Evolutionary conservation across 2,113 vertebrate genomes (phyloP).

Genomic region (Pluvialis apricaria): DNA sequence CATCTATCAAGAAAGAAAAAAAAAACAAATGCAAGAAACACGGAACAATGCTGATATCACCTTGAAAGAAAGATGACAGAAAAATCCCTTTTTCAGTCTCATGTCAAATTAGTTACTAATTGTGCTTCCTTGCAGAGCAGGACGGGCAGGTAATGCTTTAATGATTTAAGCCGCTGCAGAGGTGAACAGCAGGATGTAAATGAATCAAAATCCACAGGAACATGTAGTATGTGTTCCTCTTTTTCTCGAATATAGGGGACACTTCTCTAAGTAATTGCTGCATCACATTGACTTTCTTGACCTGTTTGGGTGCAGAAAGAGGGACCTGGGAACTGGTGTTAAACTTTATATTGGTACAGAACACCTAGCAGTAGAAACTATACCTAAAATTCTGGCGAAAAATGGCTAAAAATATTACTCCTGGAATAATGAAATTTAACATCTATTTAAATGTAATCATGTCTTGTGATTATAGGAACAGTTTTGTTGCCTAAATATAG

Average conservation of each 20-base stretch:
- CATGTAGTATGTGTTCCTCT: background rate
- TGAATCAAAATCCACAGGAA: background rate
- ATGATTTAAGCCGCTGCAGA: background rate
- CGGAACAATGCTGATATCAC: background rate
- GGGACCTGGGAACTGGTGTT: background rate
- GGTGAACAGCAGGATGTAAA: background rate
- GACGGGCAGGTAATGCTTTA: background rate
- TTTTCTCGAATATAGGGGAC: background rate
- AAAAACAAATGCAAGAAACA: background rate
- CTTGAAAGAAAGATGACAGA: background rate
- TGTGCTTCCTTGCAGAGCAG: background rate
- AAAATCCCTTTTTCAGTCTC: background rate
- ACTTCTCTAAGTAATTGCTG: background rate
- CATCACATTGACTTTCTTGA: background rate
- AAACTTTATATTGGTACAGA: background rate
- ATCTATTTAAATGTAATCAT: background rate
- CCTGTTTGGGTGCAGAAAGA: background rate
- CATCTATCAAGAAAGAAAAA: background rate
- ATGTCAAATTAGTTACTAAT: background rate
- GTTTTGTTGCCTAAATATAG: background rate
- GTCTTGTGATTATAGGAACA: background rate
- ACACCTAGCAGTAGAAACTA: background rate
- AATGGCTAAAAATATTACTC: background rate
- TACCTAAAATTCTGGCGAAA: background rate
- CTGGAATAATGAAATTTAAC: background rate